Evolutionary conservation across 2,113 vertebrate genomes (phyloP), one percentile per base, ranked within the genome.

Genomic region (Ploceus nigricollis): DNA sequence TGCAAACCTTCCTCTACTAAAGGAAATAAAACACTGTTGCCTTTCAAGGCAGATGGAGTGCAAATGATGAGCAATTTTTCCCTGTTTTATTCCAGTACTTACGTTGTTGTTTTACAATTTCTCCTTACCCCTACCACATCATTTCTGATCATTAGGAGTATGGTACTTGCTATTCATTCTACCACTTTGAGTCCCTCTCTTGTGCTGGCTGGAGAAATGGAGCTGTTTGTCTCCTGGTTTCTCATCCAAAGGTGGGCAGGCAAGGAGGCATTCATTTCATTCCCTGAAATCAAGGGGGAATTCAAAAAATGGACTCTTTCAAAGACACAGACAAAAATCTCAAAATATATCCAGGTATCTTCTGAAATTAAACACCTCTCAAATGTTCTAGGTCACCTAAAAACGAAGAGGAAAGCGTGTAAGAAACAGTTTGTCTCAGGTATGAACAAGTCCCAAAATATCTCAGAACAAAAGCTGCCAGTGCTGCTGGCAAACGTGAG

Each of bases 1-100:
- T 93, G 91, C 90, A 97, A 97, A 64, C 82, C 72, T 60, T 92
- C 16, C 65, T 37, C 53, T 93, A 94, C 89, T 60, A 87, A 90
- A 95, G 81, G 90, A 92, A 92, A 93, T 93, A 77, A 90, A 95
- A 76, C 68, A 70, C 71, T 13, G 2, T 69, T 91, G 64, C 47
- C 37, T 93, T 90, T 96, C 87, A 87, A 73, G 90, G 87, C 82
- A 91, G 86, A 66, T 93, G 72, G 82, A 80, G 89, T 92, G 66
- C 88, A 94, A 95, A 88, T 61, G 73, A 73, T 90, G 53, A 94
- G 51, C 70, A 89, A 50, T 90, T 85, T 72, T 84, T 3, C 25
- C 42, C 44, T 57, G 70, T 89, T 93, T 94, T 78, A 61, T 89
- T 92, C 80, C 24, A 68, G 61, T 87, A 11, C 57, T 86, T 78